A percentile compares a stretch with the other conserved stretches of the same genome.
phyloP scores from a whole-genome alignment of 92 coral and sea anemone genomes.

The Phenganax marumi region DNA sequence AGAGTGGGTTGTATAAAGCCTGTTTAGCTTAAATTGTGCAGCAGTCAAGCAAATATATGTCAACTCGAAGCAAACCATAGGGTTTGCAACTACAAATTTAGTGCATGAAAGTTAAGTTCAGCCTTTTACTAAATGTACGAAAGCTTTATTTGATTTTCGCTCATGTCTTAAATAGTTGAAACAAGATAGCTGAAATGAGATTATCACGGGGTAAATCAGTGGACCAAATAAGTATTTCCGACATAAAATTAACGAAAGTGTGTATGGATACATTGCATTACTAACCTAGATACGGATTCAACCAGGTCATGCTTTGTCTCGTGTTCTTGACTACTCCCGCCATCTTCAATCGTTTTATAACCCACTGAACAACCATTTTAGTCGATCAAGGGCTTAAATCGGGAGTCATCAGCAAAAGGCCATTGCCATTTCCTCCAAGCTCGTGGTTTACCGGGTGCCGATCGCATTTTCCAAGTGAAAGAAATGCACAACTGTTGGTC shows the following conservation, averaged over 20 bases:
- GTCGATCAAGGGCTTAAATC: conserved; percentile 1
- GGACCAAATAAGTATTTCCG: not conserved
- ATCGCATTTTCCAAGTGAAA: too few species aligned
- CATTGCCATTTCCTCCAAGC: conserved; percentile 32
- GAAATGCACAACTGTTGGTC: too few species aligned
- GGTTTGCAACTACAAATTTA: too few species aligned
- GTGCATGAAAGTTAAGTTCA: too few species aligned
- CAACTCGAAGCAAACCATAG: too few species aligned
- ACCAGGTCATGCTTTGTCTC: conserved; percentile 23
- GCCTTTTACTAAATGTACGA: too few species aligned
- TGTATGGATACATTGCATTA: not conserved
- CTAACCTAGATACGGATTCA: conserved; percentile 14
- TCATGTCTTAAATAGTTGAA: too few species aligned
- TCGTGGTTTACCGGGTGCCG: conserved; percentile 11
- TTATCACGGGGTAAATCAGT: not conserved
- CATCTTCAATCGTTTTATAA: conserved; percentile 3
- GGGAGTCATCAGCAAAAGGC: conserved; percentile 1
- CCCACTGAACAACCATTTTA: conserved; percentile 20
- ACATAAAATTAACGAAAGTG: conserved; percentile 7
- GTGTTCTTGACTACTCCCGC: not conserved
- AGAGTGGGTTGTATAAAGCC: too few species aligned
- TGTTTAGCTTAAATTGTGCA: too few species aligned
- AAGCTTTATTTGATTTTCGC: too few species aligned
- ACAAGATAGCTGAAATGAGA: too few species aligned
- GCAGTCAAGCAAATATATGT: too few species aligned